phyloP scores from a whole-genome alignment of 2,888 invertebrate genomes.

The Rotaria magnacalcarata region DNA sequence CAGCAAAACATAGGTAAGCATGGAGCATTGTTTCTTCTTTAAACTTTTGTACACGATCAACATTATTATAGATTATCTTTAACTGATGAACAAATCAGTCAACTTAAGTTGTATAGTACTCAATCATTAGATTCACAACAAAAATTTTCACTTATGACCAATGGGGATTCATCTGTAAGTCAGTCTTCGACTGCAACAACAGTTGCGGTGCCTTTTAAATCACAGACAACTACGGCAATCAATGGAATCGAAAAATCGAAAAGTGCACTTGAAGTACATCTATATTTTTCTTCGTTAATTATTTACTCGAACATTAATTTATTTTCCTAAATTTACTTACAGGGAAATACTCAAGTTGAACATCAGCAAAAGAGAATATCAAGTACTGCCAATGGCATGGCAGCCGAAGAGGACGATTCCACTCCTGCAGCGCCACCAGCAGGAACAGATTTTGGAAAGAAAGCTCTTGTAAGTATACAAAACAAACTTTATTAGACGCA shows the following conservation, averaged over 20 bases:
- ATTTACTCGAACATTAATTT: background rate
- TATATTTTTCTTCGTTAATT: background rate
- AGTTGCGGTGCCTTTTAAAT: no score
- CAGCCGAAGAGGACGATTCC: background rate
- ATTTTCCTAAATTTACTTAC: background rate
- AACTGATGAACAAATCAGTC: background rate
- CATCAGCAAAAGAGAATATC: background rate
- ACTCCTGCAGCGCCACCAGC: background rate
- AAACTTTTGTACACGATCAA: background rate
- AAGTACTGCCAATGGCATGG: background rate
- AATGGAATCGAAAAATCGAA: background rate
- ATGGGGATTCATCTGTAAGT: background rate
- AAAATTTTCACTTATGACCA: background rate
- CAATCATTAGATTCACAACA: background rate
- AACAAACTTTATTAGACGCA: no score
- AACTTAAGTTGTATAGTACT: background rate
- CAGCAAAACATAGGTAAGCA: background rate
- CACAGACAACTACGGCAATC: background rate
- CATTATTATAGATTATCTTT: background rate
- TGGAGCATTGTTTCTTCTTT: background rate
- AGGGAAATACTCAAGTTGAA: background rate
- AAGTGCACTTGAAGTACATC: background rate
- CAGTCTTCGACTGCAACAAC: background rate
- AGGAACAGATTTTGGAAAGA: background rate
- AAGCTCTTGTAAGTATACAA: constrained; percentile 4